Evolutionary conservation across 2,113 vertebrate genomes (phyloP), one percentile per base, ranked within the genome.

Genomic region (Platichthys stellatus): DNA sequence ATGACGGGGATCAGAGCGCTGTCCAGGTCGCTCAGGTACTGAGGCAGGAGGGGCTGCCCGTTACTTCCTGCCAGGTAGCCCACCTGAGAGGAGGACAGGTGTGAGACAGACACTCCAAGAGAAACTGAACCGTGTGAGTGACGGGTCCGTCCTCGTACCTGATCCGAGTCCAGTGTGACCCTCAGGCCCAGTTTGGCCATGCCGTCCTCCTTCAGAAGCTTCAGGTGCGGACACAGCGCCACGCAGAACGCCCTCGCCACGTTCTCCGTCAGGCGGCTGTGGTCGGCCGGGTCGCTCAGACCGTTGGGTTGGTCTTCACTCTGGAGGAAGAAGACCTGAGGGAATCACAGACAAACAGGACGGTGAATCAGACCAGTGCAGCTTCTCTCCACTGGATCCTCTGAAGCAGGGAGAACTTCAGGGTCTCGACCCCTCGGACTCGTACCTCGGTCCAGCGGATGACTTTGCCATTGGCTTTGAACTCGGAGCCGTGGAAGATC

Each of bases 21-120:
- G 95, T 99, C 98, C 95, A 99, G 94, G 88, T 98, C 98, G 1
- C 97, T 98, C 94, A 98, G 96, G 94, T 99, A 99, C 85, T 96
- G 97, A 18, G 96, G 93, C 80, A 96, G 96, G 69, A 99, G 96
- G 1, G 95, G 95, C 93, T 98, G 97, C 49, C 97, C 97, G 24
- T 99, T 99, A 83, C 97, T 99, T 85, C 98, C 98, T 65, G 95
- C 97, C 92, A 98, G 95, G 90, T 99, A 99, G 76, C 97, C 98
- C 85, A 99, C 98, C 98, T 99, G 89, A 0, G 74, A 64, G 86
- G 60, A 67, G 11, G 21, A 18, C 43, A 14, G 43, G 38, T 4
- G 47, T 72, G 3, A 77, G 26, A 20, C 13, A 6, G 3, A 21
- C 2, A 28, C 13, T 18, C 13, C 3, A 8, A 38, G 9, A 45